These are phyloP conservation scores for Anastrepha obliqua DNA, from an alignment of 1,140 invertebrate species.

Conservation along the genomic window DNA sequence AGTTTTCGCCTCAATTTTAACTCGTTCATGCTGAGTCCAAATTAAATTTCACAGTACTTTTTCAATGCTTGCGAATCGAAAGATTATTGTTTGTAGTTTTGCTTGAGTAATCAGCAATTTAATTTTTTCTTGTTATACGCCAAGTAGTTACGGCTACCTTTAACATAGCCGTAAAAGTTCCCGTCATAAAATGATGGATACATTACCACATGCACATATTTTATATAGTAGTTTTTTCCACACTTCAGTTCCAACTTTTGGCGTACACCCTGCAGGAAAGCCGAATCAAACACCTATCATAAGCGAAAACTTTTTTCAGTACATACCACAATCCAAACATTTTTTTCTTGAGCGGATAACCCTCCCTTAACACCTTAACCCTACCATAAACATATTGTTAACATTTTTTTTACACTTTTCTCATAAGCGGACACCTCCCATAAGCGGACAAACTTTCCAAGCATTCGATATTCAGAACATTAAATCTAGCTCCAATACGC, in stretches of 20 bases:
- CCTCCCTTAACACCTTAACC: too few species aligned
- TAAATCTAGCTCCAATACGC: too few species aligned
- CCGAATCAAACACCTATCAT: neutral
- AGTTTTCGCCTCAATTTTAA: neutral
- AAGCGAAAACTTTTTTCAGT: too few species aligned
- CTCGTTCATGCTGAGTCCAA: neutral
- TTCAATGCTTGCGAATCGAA: slow-evolving; percentile 36
- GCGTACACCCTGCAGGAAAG: neutral
- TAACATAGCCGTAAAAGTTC: slow-evolving; percentile 7
- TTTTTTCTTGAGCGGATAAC: too few species aligned
- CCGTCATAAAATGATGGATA: neutral
- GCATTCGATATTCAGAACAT: too few species aligned
- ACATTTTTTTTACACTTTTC: too few species aligned
- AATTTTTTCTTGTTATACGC: neutral
- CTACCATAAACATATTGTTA: too few species aligned
- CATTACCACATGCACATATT: too few species aligned
- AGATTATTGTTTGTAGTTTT: slow-evolving; percentile 16
- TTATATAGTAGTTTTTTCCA: too few species aligned
- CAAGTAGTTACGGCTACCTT: neutral
- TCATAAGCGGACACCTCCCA: too few species aligned
- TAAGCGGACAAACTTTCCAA: too few species aligned
- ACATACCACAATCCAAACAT: too few species aligned
- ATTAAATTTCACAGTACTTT: slow-evolving; percentile 34
- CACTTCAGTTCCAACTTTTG: neutral
- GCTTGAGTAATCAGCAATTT: slow-evolving; percentile 17